A percentile compares a stretch with the other conserved stretches of the same genome.
phyloP scores from a whole-genome alignment of 2,113 vertebrate species.

The Lampris incognitus region DNA sequence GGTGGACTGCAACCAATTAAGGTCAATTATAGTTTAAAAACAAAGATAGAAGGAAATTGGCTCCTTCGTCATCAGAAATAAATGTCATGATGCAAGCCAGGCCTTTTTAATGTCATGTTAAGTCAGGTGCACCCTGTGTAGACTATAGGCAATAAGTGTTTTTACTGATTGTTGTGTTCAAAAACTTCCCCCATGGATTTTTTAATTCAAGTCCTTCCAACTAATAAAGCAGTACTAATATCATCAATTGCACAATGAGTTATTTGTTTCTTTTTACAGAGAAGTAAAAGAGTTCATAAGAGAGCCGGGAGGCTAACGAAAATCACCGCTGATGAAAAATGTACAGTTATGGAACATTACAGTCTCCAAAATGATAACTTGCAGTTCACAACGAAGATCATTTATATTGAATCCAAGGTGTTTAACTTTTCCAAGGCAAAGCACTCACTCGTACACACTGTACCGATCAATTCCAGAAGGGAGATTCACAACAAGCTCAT shows the following conservation, averaged over 20 bases:
- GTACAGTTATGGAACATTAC: conserved; percentile 21
- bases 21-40: conserved; percentile 57
- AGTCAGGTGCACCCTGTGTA: conserved; percentile 27
- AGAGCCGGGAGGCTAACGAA: conserved; percentile 14
- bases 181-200: conserved; percentile 46
- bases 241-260: conserved; percentile 22
- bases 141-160: conserved; percentile 30
- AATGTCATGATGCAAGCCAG: conserved; percentile 7
- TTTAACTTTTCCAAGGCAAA: conserved; percentile 42
- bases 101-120: conserved; percentile 32
- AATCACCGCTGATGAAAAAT: conserved; percentile 45
- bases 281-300: conserved; percentile 6
- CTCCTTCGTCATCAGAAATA: not conserved
- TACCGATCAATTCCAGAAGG: conserved; percentile 13
- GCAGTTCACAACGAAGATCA: conserved; percentile 26
- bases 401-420: conserved; percentile 31
- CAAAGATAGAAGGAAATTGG: conserved; percentile 23
- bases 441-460: conserved; percentile 13
- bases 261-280: conserved; percentile 29
- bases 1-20: conserved; percentile 50
- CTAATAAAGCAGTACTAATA: conserved; percentile 52
- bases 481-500: conserved; percentile 3
- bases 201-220: conserved; percentile 48
- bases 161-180: conserved; percentile 22
- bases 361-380: conserved; percentile 32